Evolutionary conservation across 2,888 invertebrate genomes (phyloP).

Genomic region (Drosophila lutescens): DNA sequence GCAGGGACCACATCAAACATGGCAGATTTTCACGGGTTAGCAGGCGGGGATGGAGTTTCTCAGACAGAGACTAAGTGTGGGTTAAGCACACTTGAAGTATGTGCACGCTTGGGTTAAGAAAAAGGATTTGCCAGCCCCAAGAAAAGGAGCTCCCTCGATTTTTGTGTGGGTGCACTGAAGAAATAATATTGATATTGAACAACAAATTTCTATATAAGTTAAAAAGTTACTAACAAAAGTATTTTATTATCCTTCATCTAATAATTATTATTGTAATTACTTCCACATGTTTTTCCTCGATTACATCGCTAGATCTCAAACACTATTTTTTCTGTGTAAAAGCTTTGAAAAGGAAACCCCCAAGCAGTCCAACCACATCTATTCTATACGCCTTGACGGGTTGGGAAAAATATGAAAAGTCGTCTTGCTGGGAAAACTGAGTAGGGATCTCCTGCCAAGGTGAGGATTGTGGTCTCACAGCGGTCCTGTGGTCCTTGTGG

Average conservation of each 20-base stretch:
- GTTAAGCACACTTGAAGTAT: conserved; percentile 75
- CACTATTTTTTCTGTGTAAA: conserved; percentile 4
- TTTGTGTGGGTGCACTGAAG: background rate
- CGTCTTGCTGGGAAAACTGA: conserved; percentile 58
- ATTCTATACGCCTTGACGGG: conserved; percentile 42
- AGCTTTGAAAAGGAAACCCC: conserved; percentile 24
- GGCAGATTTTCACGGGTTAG: conserved; percentile 22
- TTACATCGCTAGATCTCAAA: background rate
- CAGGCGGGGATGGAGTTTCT: conserved; percentile 15
- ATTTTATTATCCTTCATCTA: background rate
- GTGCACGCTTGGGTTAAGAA: conserved; percentile 69
- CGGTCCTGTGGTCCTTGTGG: conserved; percentile 37
- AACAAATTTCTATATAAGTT: too few species aligned
- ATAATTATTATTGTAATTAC: background rate
- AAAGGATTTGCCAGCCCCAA: conserved; percentile 68
- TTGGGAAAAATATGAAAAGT: conserved; percentile 73
- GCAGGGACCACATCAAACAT: conserved; percentile 74
- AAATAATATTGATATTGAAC: background rate
- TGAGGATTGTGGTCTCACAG: conserved; percentile 43
- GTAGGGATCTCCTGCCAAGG: conserved; percentile 50
- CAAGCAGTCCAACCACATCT: conserved; percentile 14
- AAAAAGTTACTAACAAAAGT: background rate
- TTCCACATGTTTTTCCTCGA: background rate
- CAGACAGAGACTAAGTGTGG: conserved; percentile 47
- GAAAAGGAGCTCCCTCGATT: conserved; percentile 11